phyloP scores from a whole-genome alignment of 2,113 vertebrate species.

The Pelusios castaneus region DNA sequence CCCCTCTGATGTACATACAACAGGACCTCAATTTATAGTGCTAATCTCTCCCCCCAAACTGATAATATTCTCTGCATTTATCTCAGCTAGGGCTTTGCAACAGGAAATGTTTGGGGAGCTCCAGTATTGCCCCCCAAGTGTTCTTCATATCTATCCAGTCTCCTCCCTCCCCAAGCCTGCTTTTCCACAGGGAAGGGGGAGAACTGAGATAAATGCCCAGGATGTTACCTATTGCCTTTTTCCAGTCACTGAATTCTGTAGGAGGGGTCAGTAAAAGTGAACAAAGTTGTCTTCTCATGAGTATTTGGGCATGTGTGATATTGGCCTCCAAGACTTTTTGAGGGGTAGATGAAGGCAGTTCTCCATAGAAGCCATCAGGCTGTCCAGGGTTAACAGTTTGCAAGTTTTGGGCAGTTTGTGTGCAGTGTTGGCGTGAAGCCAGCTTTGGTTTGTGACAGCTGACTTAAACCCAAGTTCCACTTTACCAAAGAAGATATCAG shows the following conservation, averaged over 20 bases:
- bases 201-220: no score
- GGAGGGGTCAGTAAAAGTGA: background rate
- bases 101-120: background rate
- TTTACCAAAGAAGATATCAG: background rate
- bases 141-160: background rate
- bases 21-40: background rate
- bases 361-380: background rate
- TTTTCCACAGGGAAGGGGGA: background rate
- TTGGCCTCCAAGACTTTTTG: background rate
- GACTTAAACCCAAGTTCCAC: background rate
- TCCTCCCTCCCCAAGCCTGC: background rate
- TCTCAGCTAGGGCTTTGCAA: background rate
- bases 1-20: no score
- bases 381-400: background rate
- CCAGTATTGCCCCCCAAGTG: background rate
- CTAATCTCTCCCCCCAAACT: background rate
- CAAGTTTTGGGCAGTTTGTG: background rate
- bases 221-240: no score
- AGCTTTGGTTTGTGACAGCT: background rate
- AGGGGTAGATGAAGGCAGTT: background rate
- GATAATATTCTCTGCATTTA: background rate
- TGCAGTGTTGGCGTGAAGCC: background rate
- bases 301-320: background rate
- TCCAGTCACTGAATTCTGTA: background rate
- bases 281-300: background rate